Evolutionary conservation across 2,113 vertebrate species (phyloP), one percentile per base, ranked within the genome.

Genomic region (Alosa alosa): DNA sequence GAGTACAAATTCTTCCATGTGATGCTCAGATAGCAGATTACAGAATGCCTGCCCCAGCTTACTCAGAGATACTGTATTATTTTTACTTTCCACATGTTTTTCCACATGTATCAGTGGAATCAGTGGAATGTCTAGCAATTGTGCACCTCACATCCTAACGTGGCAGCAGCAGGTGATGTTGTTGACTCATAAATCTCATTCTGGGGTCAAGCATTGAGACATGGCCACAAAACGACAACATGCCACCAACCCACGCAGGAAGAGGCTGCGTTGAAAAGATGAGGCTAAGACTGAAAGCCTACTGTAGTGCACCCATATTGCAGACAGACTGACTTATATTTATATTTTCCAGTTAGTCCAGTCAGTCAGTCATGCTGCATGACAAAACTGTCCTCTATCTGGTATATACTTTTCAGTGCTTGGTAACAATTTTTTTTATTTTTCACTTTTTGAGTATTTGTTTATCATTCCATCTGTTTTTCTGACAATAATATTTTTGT

Each of bases 401-500:
- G 47, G 8, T 49, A 49, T 49, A 11, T 49, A 49, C 47, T 49
- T 49, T 13, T 10, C 9, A 1, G 9, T 18, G 52, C 18, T 4
- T 13, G 15, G 15, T 3, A 36, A 36, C 68, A 31, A 31, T 31
- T 31, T 39, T 36, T 36, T 75, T 75, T 1, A 25, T 64, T 64
- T 75, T 78, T 17, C 31, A 39, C 72, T 39, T 39, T 78, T 3
- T 17, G 55, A 9, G 6, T 8, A 31, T 60, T 46, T 82, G 17
- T 86, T 18, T 25, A 55, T 60, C 55, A 60, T 84, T 44, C 50
- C 44, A 13, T 60, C 46, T 84, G 83, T 44, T 15, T 36, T 22
- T 44, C 44, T 45, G 49, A 31, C 82, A 60, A 85, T 85, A 41
- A 75, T 81, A 47, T 31, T 41, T 86, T 85, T 82, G 25, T 47